Evolutionary conservation across 2,113 vertebrate species (phyloP).

Genomic region (Alligator mississippiensis): DNA sequence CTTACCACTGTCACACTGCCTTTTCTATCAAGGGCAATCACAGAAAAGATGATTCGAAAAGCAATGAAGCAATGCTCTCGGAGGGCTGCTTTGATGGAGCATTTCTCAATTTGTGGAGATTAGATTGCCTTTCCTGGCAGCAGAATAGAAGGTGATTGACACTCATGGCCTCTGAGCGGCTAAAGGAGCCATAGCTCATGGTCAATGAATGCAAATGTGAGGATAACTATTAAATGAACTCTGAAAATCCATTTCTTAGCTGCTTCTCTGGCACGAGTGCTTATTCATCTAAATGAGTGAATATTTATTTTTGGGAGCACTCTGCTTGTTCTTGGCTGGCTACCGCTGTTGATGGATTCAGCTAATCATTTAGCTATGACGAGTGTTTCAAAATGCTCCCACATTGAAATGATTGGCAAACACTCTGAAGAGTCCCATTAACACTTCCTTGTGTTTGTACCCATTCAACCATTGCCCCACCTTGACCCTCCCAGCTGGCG

Average conservation of each 20-base stretch:
- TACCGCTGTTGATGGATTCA: background rate
- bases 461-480: background rate
- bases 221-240: background rate
- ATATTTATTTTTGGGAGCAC: background rate
- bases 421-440: background rate
- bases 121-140: background rate
- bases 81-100: background rate
- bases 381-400: background rate
- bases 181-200: background rate
- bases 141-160: conserved; percentile 5
- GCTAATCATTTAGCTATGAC: background rate
- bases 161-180: background rate
- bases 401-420: background rate
- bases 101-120: conserved; percentile 9
- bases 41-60: background rate
- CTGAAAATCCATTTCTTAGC: background rate
- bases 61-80: background rate
- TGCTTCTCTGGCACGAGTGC: background rate
- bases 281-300: background rate
- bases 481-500: no score
- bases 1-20: background rate
- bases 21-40: background rate
- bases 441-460: background rate
- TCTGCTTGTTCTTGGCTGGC: background rate
- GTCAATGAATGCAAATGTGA: conserved; percentile 1